These are phyloP conservation scores for Panurus biarmicus DNA, from an alignment of 2,113 vertebrate species.

Conservation along the genomic window DNA sequence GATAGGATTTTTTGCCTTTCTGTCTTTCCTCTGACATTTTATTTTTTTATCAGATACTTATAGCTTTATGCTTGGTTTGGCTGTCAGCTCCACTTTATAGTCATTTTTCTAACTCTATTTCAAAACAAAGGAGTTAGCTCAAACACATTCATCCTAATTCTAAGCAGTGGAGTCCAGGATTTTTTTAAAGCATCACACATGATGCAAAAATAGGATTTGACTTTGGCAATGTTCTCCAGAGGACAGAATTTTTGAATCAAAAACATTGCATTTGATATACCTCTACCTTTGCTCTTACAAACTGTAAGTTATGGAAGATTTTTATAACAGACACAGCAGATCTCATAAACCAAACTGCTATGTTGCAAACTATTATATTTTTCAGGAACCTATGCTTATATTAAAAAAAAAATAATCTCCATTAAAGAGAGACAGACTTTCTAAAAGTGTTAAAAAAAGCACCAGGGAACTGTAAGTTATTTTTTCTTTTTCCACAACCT, in stretches of 20 bases:
- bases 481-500: background rate
- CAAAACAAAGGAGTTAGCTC: background rate
- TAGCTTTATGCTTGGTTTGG: background rate
- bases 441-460: background rate
- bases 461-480: background rate
- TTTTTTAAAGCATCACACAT: background rate
- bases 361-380: conserved; percentile 46
- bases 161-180: background rate
- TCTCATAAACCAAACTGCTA: conserved; percentile 47
- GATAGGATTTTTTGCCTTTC: background rate
- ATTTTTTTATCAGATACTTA: conserved; percentile 21
- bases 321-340: conserved; percentile 45
- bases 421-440: background rate
- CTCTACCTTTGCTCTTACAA: conserved; percentile 38
- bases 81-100: background rate
- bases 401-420: background rate
- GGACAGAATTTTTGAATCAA: conserved; percentile 54
- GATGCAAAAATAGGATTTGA: background rate
- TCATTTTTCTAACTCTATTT: background rate
- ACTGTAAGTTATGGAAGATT: conserved; percentile 37
- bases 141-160: background rate
- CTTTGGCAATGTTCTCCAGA: conserved; percentile 27
- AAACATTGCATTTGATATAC: conserved; percentile 36
- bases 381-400: conserved; percentile 47
- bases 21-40: background rate